Evolutionary conservation across 2,113 vertebrate species (phyloP).

Genomic region (Desmodus rotundus): DNA sequence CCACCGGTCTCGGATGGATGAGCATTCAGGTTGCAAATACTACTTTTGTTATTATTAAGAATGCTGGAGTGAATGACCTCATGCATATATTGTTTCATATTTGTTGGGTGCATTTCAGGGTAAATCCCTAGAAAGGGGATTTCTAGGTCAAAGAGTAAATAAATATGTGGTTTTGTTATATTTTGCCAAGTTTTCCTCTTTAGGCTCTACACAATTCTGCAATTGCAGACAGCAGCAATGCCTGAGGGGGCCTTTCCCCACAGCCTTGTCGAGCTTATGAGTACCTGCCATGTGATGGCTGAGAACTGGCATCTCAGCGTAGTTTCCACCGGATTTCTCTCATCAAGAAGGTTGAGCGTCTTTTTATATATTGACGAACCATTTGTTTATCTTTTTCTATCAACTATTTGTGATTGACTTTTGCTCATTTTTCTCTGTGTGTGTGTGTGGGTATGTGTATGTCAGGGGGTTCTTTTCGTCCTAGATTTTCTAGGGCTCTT

Average conservation of each 20-base stretch:
- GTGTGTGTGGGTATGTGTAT: background rate
- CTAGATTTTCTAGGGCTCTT: conserved; percentile 19
- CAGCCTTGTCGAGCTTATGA: background rate
- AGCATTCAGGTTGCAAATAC: background rate
- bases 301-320: background rate
- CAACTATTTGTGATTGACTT: background rate
- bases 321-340: background rate
- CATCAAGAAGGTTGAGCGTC: background rate
- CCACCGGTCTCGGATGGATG: background rate
- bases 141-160: background rate
- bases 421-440: background rate
- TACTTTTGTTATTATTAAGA: background rate
- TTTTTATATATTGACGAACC: background rate
- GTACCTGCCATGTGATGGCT: background rate
- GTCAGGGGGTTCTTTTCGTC: background rate
- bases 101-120: background rate
- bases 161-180: background rate
- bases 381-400: background rate
- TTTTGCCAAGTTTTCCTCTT: background rate
- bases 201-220: background rate
- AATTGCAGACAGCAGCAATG: background rate
- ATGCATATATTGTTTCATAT: background rate
- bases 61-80: background rate
- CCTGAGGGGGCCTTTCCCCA: background rate
- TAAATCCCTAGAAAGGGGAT: background rate